Evolutionary conservation across 2,888 invertebrate species (phyloP).

Genomic region (Cylloceria caligata): DNA sequence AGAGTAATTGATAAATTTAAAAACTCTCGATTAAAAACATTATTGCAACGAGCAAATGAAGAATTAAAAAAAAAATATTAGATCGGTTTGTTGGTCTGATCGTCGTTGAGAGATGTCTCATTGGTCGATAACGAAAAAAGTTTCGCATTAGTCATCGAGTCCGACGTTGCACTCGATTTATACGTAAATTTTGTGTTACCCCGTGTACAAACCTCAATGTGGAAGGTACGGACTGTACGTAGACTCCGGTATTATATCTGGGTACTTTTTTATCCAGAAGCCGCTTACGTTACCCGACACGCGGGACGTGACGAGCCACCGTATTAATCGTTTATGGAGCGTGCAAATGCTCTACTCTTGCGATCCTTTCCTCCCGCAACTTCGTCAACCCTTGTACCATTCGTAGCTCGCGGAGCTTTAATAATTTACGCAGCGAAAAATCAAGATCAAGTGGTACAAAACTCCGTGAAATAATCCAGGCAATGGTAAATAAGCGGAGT

Average conservation of each 20-base stretch:
- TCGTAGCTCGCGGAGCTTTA: not conserved
- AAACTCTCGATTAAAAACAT: no score
- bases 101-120: no score
- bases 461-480: not conserved
- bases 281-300: slow-evolving; percentile 64
- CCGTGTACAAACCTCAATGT: not conserved
- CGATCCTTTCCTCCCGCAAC: slow-evolving; percentile 12
- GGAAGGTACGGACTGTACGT: not conserved
- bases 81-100: no score
- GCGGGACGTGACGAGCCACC: slow-evolving; percentile 74
- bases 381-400: slow-evolving; percentile 12
- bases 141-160: no score
- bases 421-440: slow-evolving; percentile 1
- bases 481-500: slow-evolving; percentile 25
- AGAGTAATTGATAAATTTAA: no score
- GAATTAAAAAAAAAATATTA: no score
- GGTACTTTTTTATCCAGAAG: slow-evolving; percentile 31
- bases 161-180: not conserved
- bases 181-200: not conserved
- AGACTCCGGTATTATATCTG: slow-evolving; percentile 11
- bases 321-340: slow-evolving; percentile 75
- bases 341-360: slow-evolving; percentile 61
- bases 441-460: not conserved
- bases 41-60: no score
- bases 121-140: no score